These are phyloP conservation scores for Liolophura sinensis DNA, from an alignment of 1,140 invertebrate species.

Conservation along the genomic window DNA sequence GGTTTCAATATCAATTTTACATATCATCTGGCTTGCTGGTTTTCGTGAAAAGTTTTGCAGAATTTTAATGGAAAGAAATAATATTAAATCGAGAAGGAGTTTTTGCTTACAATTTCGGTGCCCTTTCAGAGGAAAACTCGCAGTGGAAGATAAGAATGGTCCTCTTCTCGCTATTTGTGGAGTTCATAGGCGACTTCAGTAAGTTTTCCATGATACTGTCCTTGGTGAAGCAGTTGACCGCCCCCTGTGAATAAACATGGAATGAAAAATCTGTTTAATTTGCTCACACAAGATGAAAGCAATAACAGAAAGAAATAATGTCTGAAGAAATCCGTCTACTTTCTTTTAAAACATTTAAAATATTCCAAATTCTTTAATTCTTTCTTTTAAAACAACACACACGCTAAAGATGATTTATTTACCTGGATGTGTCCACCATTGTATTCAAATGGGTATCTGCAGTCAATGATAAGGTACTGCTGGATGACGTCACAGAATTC, in stretches of 20 bases:
- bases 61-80: no score
- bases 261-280: no score
- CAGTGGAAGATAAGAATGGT: conserved; percentile 95
- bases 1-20: no score
- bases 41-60: no score
- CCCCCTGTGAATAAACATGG: conserved; percentile 61
- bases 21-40: no score
- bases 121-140: conserved; percentile 95
- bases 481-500: conserved; percentile 25
- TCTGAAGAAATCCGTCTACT: no score
- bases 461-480: conserved; percentile 50
- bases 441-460: conserved; percentile 92
- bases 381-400: background rate
- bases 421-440: conserved; percentile 84
- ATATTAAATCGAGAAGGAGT: no score
- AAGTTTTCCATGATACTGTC: conserved; percentile 72
- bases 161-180: conserved; percentile 57
- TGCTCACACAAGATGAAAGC: no score
- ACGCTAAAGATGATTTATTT: conserved; percentile 2
- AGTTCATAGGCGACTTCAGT: conserved; percentile 59
- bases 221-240: conserved; percentile 81
- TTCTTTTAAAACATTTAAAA: no score
- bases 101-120: conserved; percentile 77
- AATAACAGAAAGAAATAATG: no score
- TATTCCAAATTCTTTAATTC: no score